Percentiles rank a stretch among this genome's conserved stretches.
These are phyloP conservation scores for Nesogale talazaci DNA, from an alignment of 2,113 vertebrate species.

Conservation along the genomic window DNA sequence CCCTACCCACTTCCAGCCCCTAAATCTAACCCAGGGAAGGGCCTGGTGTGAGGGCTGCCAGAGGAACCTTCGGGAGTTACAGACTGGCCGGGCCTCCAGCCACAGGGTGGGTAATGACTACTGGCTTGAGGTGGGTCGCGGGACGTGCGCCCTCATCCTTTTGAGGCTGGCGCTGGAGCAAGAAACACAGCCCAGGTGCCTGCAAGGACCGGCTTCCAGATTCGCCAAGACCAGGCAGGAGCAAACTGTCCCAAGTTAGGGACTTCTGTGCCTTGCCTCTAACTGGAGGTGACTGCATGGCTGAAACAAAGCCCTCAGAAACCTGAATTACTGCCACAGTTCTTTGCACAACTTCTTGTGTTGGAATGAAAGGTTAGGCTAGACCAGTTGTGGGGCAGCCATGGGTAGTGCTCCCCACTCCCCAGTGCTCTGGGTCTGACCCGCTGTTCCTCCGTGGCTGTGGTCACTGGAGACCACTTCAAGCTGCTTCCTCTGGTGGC, in stretches of 20 bases:
- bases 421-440: background rate
- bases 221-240: background rate
- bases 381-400: background rate
- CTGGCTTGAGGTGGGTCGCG: background rate
- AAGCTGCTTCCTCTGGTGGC: background rate
- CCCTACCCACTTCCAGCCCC: background rate
- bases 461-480: background rate
- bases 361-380: background rate
- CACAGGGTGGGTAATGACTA: rapidly evolving
- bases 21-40: background rate
- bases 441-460: background rate
- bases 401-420: background rate
- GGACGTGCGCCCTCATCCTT: background rate
- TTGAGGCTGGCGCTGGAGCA: background rate
- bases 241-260: background rate
- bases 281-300: background rate
- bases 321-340: background rate
- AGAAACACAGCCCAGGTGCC: background rate
- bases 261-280: background rate
- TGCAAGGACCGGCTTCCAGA: background rate
- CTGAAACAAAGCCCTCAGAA: background rate
- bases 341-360: background rate
- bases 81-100: background rate
- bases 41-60: background rate
- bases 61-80: background rate